Percentiles rank a stretch among this genome's conserved stretches.
Conservation (phyloP, 2,888 invertebrate species). For the Dione vanillae region DNA sequence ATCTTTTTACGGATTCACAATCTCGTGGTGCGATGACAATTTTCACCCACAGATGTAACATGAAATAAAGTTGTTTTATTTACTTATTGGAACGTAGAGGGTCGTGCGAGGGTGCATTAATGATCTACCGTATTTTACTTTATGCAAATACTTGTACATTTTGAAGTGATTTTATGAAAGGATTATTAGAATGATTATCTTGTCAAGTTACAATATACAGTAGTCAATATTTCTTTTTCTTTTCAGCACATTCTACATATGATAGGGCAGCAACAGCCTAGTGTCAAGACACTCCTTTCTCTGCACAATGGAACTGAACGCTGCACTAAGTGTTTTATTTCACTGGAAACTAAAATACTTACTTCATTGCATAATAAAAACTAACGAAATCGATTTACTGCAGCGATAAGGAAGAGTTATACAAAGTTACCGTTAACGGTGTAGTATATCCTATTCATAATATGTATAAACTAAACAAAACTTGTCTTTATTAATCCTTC, state of each 20-base stretch:
- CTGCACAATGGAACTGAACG: no score
- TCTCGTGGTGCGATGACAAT: constrained; percentile 45
- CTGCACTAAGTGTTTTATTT: no score
- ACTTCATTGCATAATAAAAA: no score
- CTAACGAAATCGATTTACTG: no score
- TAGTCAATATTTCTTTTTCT: no score
- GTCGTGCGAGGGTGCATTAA: constrained; percentile 75
- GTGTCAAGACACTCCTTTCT: no score
- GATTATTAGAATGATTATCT: constrained; percentile 31
- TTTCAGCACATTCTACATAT: no score
- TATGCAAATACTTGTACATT: constrained; percentile 60
- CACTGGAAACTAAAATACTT: no score
- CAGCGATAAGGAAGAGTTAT: neutral
- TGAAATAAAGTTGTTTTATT: constrained; percentile 84
- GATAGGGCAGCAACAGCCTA: no score
- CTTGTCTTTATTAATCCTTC: constrained; percentile 40
- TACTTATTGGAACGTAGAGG: constrained; percentile 74
- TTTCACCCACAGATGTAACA: constrained; percentile 57
- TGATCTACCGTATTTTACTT: constrained; percentile 60
- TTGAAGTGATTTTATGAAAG: constrained; percentile 42
- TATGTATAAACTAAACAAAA: constrained; percentile 14
- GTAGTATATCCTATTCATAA: neutral
- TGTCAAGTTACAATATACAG: neutral
- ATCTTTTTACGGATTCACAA: constrained; percentile 32
- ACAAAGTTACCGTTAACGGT: neutral